These are phyloP conservation scores for Pseudococcus jackbeardsleyi DNA, from an alignment of 2,888 invertebrate genomes.

Conservation along the genomic window DNA sequence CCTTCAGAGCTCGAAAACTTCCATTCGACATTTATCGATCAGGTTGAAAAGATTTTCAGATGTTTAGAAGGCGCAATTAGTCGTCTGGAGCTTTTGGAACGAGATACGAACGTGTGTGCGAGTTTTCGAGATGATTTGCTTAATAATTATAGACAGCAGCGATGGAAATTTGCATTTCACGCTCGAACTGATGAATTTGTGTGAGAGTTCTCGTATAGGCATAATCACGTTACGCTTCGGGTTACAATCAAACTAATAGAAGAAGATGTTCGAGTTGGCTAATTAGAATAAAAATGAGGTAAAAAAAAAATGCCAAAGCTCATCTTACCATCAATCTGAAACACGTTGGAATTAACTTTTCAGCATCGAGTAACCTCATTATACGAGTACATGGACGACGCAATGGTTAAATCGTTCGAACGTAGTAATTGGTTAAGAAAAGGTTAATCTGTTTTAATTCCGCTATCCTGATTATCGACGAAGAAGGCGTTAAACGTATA, in stretches of 20 bases:
- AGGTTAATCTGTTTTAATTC: slow-evolving; percentile 50
- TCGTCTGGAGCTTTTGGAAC: neutral
- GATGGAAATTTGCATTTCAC: slow-evolving; percentile 30
- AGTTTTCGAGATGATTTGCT: neutral
- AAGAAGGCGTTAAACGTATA: slow-evolving; percentile 19
- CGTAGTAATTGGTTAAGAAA: slow-evolving; percentile 45
- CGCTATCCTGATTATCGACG: slow-evolving; percentile 38
- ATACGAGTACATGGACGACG: neutral
- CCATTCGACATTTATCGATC: too few species aligned
- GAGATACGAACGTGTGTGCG: neutral
- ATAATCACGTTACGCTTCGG: slow-evolving; percentile 35
- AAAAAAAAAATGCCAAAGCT: slow-evolving; percentile 12
- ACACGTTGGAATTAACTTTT: slow-evolving; percentile 43
- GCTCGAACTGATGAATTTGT: neutral
- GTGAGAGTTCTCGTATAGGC: neutral
- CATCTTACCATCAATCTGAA: slow-evolving; percentile 52
- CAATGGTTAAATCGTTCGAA: slow-evolving; percentile 10
- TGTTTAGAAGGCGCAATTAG: neutral
- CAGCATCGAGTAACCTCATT: slow-evolving; percentile 38
- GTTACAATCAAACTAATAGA: slow-evolving; percentile 47
- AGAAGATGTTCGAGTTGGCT: slow-evolving; percentile 27
- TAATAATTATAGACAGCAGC: neutral
- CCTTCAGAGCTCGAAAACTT: neutral
- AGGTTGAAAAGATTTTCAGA: neutral
- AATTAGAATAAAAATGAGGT: slow-evolving; percentile 29